Percentiles rank a stretch among this genome's conserved stretches.
phyloP scores from a whole-genome alignment of 2,888 invertebrate genomes.

The Amiota minor region DNA sequence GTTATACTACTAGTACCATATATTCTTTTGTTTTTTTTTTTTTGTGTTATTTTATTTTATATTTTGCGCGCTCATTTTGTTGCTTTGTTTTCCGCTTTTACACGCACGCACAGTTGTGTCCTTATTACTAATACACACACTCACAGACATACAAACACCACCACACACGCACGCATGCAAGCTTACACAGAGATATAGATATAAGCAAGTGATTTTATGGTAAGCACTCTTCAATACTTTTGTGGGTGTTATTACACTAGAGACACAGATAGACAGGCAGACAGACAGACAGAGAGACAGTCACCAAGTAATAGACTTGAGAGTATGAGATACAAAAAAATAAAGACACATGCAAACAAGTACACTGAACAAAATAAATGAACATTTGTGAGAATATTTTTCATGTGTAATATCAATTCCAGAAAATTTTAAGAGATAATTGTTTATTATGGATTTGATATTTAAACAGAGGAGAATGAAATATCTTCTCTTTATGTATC shows the following conservation, averaged over 20 bases:
- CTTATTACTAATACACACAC: not conserved
- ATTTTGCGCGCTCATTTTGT: slow-evolving; percentile 4
- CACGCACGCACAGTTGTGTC: slow-evolving; percentile 13
- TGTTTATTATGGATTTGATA: no score
- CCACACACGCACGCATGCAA: slow-evolving; percentile 1
- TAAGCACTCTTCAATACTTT: slow-evolving; percentile 26
- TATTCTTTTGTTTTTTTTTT: not conserved
- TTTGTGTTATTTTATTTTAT: not conserved
- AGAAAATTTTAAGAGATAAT: no score
- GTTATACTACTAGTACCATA: not conserved
- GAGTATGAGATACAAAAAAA: not conserved
- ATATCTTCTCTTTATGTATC: no score
- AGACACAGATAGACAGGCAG: not conserved
- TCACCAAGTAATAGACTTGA: not conserved
- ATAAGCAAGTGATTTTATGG: slow-evolving; percentile 21
- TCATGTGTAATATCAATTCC: no score
- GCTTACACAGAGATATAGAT: not conserved
- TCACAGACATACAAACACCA: not conserved
- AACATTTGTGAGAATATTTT: no score
- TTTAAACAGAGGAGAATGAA: no score
- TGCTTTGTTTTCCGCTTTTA: slow-evolving; percentile 10
- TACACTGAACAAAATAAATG: not conserved
- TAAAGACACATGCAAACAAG: not conserved
- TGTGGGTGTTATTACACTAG: not conserved
- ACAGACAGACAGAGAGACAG: not conserved